Evolutionary conservation across 2,888 invertebrate species (phyloP), one percentile per base, ranked within the genome.

Genomic region (Machimus rusticus): DNA sequence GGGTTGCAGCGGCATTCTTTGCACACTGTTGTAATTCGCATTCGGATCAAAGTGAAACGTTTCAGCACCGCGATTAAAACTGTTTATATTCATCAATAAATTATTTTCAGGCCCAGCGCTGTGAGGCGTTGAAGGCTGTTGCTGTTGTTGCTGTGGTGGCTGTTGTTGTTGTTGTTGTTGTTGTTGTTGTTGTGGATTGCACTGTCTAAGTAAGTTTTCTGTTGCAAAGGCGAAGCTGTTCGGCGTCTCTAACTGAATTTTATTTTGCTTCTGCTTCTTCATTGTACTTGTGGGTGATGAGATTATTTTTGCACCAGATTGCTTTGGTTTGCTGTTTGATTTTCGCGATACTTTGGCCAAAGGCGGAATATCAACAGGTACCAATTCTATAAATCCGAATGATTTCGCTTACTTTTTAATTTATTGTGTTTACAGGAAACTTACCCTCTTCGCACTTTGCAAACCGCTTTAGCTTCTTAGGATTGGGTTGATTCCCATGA

Each of bases 321-420:
- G 82, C 87, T 88, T 87, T 90, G 92, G 90, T 90, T 92, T 92
- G 16, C 39, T 57, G 89, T 90, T 91, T 28, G 92, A 90, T 90
- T 92, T 92, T 89, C 92, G 92, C 88, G 91, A 90, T 66, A 91
- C 90, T 89, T 92, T 92, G 14, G 92, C 92, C 66, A 92, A 92
- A 39, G 92, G 92, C 55, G 87, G 51, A 90, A 92, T 91, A 89
- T 92, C 92, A 89, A 91, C 89, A 14, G 92, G 90, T 88, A 91
- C 90, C 90, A 92, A 89, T 89, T 91, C 92, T 90, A 39, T 23
- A 12, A 66, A 66, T 19, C 3, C 19, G 4, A 66, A 46, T 23
- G 46, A 39, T 2, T 16, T 14, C 19, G 16, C 9, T 39, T n/a
- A 16, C 8, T 39, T 78, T 46, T 14, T 5, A 79, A 19, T 19